Evolutionary conservation across 2,888 invertebrate genomes (phyloP).

Genomic region (Thera britannica): DNA sequence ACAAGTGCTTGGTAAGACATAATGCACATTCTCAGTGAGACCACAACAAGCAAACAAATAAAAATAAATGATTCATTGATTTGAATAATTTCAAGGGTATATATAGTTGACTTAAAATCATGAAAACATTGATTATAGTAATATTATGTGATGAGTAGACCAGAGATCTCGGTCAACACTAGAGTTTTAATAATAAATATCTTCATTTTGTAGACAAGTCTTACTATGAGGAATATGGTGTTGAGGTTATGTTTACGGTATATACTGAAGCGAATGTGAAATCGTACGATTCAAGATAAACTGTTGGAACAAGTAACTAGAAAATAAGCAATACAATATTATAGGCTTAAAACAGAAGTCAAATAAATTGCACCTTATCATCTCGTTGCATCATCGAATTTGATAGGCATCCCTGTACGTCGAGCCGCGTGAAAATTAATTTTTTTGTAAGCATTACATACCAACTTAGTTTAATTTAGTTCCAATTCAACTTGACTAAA

Average conservation of each 20-base stretch:
- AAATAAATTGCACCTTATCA: constrained; percentile 76
- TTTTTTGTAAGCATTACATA: constrained; percentile 22
- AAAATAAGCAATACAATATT: constrained; percentile 53
- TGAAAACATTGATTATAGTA: too few relatives aligned
- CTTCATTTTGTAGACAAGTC: background rate
- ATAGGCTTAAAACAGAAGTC: constrained; percentile 46
- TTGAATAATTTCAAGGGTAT: background rate
- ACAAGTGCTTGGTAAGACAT: background rate
- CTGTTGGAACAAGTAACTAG: constrained; percentile 37
- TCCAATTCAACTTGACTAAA: constrained; percentile 22
- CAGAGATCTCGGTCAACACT: background rate
- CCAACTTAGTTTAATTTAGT: constrained; percentile 1
- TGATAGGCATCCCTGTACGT: constrained; percentile 69
- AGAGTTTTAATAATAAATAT: background rate
- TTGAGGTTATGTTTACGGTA: background rate
- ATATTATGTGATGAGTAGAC: too few relatives aligned
- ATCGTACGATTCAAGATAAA: constrained; percentile 14
- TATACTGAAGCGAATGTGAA: constrained; percentile 32
- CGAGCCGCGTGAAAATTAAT: constrained; percentile 69
- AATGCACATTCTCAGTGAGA: background rate
- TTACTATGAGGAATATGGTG: background rate
- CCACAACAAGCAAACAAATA: background rate
- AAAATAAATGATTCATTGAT: background rate
- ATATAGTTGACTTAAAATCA: too few relatives aligned
- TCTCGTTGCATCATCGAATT: constrained; percentile 82